Evolutionary conservation across 1,140 invertebrate species (phyloP).

Genomic region (Micrasema minimum): DNA sequence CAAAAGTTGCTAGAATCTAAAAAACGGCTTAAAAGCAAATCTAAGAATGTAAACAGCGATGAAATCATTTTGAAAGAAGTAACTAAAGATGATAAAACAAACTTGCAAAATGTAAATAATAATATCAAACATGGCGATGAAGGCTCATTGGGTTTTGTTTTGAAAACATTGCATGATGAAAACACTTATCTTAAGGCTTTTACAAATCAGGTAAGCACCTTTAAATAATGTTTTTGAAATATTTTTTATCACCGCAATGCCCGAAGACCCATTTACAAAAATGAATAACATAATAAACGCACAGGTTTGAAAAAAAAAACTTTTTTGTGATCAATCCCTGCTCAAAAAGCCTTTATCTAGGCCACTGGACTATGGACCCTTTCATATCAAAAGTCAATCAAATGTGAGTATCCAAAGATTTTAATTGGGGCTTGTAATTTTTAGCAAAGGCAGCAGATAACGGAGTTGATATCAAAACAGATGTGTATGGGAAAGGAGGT

Average conservation of each 20-base stretch:
- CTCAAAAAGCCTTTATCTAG: no score
- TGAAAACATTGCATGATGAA: constrained; percentile 45
- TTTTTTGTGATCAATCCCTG: no score
- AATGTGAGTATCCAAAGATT: no score
- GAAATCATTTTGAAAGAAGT: background rate
- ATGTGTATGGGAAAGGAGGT: constrained; percentile 43
- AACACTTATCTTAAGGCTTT: constrained; percentile 45
- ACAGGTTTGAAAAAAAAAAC: no score
- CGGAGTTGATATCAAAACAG: constrained; percentile 46
- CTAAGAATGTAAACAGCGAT: constrained; percentile 5
- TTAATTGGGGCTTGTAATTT: no score
- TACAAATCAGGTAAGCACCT: constrained; percentile 37
- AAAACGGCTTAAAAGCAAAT: constrained; percentile 7
- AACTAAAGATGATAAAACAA: background rate
- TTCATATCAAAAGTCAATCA: no score
- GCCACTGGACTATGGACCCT: no score
- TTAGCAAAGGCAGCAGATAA: constrained; percentile 48
- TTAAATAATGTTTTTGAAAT: background rate
- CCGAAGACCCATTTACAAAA: no score
- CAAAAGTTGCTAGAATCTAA: constrained; percentile 13
- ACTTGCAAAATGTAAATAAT: constrained; percentile 14
- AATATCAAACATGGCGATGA: constrained; percentile 9
- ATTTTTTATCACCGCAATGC: no score
- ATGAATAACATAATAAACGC: no score
- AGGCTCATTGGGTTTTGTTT: constrained; percentile 34